Evolutionary conservation across 2,888 invertebrate genomes (phyloP).

Genomic region (Pristionchus mayeri): DNA sequence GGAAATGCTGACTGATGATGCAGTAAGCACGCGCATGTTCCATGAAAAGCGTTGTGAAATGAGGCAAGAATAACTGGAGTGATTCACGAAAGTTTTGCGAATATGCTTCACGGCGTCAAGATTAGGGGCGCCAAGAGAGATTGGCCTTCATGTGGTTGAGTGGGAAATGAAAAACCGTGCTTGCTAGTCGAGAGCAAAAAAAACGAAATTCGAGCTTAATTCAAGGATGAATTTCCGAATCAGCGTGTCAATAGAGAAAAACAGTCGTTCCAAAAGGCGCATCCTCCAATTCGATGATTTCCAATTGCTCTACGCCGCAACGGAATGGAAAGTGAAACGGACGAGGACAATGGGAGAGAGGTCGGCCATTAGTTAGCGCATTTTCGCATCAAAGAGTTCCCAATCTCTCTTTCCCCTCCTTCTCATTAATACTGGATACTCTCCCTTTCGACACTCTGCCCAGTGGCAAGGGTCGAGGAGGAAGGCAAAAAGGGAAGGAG

Average conservation of each 20-base stretch:
- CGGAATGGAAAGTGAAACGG: slow-evolving; percentile 1
- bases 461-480: neutral
- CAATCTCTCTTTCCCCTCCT: neutral
- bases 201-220: no score
- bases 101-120: neutral
- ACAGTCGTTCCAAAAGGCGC: no score
- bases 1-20: no score
- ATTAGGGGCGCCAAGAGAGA: no score
- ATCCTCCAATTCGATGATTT: neutral
- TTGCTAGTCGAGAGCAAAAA: no score
- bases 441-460: slow-evolving; percentile 18
- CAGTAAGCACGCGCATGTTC: no score
- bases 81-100: neutral
- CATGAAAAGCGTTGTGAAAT: no score
- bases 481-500: neutral
- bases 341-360: neutral
- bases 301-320: neutral
- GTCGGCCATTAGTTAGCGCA: slow-evolving; percentile 13
- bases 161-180: no score
- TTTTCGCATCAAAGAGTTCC: slow-evolving; percentile 30
- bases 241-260: no score
- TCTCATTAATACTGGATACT: slow-evolving; percentile 41
- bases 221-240: no score
- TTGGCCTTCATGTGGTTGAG: no score
- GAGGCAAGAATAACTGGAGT: no score